Base-by-base conservation (phyloP, 1,140 invertebrate species). In the Wasmannia auropunctata region DNA sequence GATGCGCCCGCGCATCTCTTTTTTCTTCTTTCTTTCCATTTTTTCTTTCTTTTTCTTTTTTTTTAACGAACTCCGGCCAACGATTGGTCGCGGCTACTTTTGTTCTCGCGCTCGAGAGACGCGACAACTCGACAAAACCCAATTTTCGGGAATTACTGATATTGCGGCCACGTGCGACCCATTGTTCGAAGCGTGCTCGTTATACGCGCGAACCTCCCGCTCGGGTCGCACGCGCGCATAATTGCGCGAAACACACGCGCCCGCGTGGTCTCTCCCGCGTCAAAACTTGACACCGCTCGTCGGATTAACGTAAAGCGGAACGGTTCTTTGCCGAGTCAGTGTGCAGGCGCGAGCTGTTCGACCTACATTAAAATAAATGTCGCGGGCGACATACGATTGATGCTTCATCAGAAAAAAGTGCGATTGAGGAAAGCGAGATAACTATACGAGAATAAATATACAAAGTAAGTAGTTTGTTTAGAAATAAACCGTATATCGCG, bases 91-190 rank as follows among this genome's bases (percentile, higher is more conserved):
- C 22, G 28, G 22, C 65, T 56, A 70, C 51, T 81, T 81, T 46
- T 46, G 51, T 51, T n/a, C 37, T 16, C 37, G 79, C 49, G 43
- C 19, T 8, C 40, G 22, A n/a, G 54, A n/a, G n/a, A n/a, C n/a
- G n/a, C n/a, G n/a, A 34, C 72, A 11, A 3, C 76, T 40, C 46
- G 77, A 40, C 67, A 25, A 60, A 83, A 83, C 54, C 67, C 43
- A 83, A 74, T 83, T 83, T 81, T 81, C 65, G 51, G 49, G 65
- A 34, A 83, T 83, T 83, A 72, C 54, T 11, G 51, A 83, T 83
- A 72, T 19, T 58, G 67, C 25, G 25, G 65, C 19, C 79, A 83
- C 79, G 79, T 83, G 79, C 67, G 51, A 6, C 37, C 51, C n/a
- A 83, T 83, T 83, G 79, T 83, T 25, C 79, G 25, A 6, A 3